phyloP scores from a whole-genome alignment of 2,797 vertebrate genomes.

The Hyperoplus immaculatus region DNA sequence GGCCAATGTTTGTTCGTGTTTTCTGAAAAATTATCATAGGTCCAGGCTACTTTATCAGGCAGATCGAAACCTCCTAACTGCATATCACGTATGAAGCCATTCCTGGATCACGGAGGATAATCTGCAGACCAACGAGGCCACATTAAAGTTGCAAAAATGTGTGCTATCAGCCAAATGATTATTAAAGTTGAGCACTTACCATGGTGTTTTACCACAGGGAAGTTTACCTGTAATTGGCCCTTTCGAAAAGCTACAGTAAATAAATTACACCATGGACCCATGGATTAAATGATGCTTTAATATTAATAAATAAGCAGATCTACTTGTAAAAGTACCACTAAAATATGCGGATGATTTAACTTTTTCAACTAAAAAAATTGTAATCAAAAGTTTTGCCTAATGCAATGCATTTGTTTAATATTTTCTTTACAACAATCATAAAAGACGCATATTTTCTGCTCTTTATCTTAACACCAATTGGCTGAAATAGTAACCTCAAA shows the following conservation, averaged over 20 bases:
- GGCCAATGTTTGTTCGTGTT: background rate
- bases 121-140: no score
- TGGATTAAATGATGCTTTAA: background rate
- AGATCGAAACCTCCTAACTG: background rate
- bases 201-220: background rate
- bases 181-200: background rate
- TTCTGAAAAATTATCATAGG: no score
- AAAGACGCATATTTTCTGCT: conserved; percentile 31
- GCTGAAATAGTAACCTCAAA: conserved; percentile 45
- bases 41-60: background rate
- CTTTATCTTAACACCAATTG: conserved; percentile 43
- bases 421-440: conserved; percentile 58
- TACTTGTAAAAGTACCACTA: background rate
- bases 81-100: no score
- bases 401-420: conserved; percentile 75
- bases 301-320: conserved; percentile 8
- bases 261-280: background rate
- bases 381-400: background rate
- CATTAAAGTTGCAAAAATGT: background rate
- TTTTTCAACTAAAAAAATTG: background rate
- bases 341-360: background rate
- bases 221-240: no score
- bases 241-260: no score
- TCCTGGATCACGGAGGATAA: background rate
- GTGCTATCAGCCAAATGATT: background rate